Evolutionary conservation across 1,140 invertebrate genomes (phyloP), one percentile per base, ranked within the genome.

Genomic region (Nixonia krombeini): DNA sequence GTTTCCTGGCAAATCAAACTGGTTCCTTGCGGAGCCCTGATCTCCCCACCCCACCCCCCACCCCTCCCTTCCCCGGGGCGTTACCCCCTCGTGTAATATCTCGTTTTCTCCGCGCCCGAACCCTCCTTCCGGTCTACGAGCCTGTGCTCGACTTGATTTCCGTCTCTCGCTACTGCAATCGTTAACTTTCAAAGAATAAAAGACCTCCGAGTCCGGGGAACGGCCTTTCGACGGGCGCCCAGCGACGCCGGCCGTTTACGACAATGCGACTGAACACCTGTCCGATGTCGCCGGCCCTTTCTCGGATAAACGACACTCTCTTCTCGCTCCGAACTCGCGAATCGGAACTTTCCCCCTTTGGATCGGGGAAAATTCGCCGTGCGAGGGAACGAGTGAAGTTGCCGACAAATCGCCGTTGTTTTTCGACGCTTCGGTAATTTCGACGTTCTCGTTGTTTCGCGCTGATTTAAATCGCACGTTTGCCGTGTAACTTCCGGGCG

Each of bases 1-100:
- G 33, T 46, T 49, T 52, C 47, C 23, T 37, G 29, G 50, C 51
- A 41, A 64, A 66, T 75, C 67, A 72, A 71, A 61, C 56, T 50
- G 49, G 52, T 75, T 68, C 62, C 71, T 65, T 56, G 51, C 16
- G 9, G 1, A 2, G 33, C 33, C 1, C 2, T 26, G 31, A 50
- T 33, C 49, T 18, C 33, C 23, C 15, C n/a, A n/a, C n/a, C 31
- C 7, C 26, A n/a, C n/a, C n/a, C n/a, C n/a, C n/a, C n/a, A n/a
- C 21, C 23, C 7, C 1, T 10, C 1, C 9, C 12, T 26, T 37
- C 16, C 9, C 25, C 16, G 26, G 37, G n/a, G n/a, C 23, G 28
- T 45, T 29, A 38, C 28, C 17, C 28, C 25, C 40, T 13, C 44
- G 10, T 42, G 55, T 66, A 66, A 59, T 56, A 33, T 55, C 63